Percentiles rank a stretch among this genome's conserved stretches.
phyloP scores from a whole-genome alignment of 2,888 invertebrate genomes.

The Pharmacophagus antenor region DNA sequence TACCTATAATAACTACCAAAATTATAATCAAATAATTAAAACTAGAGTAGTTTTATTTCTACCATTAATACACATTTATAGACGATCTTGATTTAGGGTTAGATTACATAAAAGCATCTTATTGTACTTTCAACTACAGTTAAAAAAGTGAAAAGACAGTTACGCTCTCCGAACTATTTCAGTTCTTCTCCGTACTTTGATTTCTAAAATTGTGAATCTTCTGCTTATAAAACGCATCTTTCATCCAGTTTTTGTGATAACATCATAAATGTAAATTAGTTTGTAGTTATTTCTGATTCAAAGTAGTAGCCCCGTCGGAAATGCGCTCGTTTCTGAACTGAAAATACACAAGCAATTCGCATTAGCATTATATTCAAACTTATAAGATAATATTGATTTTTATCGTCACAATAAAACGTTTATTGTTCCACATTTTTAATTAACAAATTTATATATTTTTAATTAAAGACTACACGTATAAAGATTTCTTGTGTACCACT shows the following conservation, averaged over 20 bases:
- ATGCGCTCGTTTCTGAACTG: constrained; percentile 14
- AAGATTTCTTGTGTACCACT: background rate
- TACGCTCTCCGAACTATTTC: background rate
- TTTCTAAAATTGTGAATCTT: constrained; percentile 13
- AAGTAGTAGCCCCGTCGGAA: background rate
- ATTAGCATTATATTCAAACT: constrained; percentile 5
- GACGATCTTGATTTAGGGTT: too few relatives aligned
- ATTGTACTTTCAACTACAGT: too few relatives aligned
- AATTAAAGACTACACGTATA: constrained; percentile 1
- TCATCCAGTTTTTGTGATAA: constrained; percentile 10
- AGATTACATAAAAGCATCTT: too few relatives aligned
- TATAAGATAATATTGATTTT: constrained; percentile 13
- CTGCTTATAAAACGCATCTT: background rate
- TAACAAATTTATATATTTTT: constrained; percentile 16
- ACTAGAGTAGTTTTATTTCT: too few relatives aligned
- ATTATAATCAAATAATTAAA: background rate
- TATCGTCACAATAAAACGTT: constrained; percentile 16
- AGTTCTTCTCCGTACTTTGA: background rate
- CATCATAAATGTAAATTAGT: constrained; percentile 11
- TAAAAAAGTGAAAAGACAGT: too few relatives aligned
- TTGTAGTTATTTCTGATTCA: constrained; percentile 4
- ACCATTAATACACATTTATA: too few relatives aligned
- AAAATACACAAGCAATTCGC: background rate
- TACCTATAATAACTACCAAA: background rate
- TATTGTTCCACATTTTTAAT: constrained; percentile 5